Evolutionary conservation across 2,113 vertebrate genomes (phyloP), one percentile per base, ranked within the genome.

Genomic region (Neotoma lepida): DNA sequence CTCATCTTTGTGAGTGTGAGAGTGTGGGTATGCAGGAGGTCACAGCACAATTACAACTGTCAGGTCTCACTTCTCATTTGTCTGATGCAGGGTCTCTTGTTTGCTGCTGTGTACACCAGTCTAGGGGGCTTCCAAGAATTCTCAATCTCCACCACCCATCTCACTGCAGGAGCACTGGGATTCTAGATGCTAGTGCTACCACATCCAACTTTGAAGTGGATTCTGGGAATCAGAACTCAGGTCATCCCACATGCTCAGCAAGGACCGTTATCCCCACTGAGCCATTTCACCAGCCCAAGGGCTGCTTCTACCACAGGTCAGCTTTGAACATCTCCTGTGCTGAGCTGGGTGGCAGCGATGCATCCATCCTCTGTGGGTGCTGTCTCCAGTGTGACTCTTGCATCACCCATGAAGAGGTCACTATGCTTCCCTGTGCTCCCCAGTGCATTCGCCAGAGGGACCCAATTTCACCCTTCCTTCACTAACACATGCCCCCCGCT

Each of bases 361-460:
- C 86, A 86, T 33, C 71, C 49, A 46, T 46, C 78, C 64, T 93
- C 66, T 5, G 82, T 26, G 80, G 71, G 74, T 24, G 76, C 90
- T 22, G 1, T 1, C 94, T 91, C 82, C 89, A 41, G 28, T 88
- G 54, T 24, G 68, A 30, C 63, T 24, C 22, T n/a, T 3, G 61
- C 61, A 91, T 92, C 30, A 77, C 87, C 78, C 44, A 74, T 54
- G 89, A 73, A 74, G 46, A 80, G 9, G 54, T 77, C 64, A 35
- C 68, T 95, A 1, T 24, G 80, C 41, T 70, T 96, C 44, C 56
- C 92, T 91, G 88, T 85, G 39, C 2, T 1, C 70, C 73, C 8
- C 84, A 73, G 10, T 46, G 26, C 86, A 44, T 89, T 64, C 61
- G 70, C 88, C 95, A 80, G 49, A 92, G 30, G 78, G 97, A 95